A percentile compares a stretch with the other conserved stretches of the same genome.
Evolutionary conservation across 2,888 invertebrate species (phyloP).

Genomic region (Mongoloraphidia duomilia): DNA sequence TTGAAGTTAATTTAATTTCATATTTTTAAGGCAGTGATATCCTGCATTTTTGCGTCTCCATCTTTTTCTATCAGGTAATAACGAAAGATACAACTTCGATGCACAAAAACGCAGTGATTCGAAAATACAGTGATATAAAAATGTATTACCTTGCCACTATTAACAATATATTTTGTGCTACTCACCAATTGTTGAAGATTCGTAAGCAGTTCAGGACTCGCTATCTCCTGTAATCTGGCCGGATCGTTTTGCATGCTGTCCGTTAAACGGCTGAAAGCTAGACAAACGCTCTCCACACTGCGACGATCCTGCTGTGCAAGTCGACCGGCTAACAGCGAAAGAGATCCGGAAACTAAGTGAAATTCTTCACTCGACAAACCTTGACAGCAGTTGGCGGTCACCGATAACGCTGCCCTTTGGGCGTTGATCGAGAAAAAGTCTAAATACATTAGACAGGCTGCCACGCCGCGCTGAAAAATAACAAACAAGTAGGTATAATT

Average conservation of each 20-base stretch:
- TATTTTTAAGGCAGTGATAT: no score
- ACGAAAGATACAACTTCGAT: no score
- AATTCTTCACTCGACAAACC: slow-evolving; percentile 90
- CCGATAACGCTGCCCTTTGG: slow-evolving; percentile 88
- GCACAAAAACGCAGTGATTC: no score
- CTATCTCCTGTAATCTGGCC: slow-evolving; percentile 81
- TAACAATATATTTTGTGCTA: no score
- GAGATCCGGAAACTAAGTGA: slow-evolving; percentile 76
- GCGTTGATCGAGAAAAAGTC: slow-evolving; percentile 99
- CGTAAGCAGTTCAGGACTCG: slow-evolving; percentile 77
- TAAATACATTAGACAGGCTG: slow-evolving; percentile 89
- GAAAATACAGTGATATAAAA: no score
- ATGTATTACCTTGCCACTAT: no score
- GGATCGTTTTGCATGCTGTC: slow-evolving; percentile 93
- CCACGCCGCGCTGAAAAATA: slow-evolving; percentile 69
- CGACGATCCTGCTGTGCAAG: slow-evolving; percentile 88
- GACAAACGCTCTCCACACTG: slow-evolving; percentile 92
- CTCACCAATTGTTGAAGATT: slow-evolving; percentile 83
- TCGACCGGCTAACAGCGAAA: slow-evolving; percentile 68
- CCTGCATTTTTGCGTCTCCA: no score
- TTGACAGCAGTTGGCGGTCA: slow-evolving; percentile 96
- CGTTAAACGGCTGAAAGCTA: slow-evolving; percentile 90
- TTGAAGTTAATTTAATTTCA: no score
- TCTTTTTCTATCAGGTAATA: no score
- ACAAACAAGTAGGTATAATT: background rate